Evolutionary conservation across 2,888 invertebrate genomes (phyloP).

Genomic region (Morpho achilles): DNA sequence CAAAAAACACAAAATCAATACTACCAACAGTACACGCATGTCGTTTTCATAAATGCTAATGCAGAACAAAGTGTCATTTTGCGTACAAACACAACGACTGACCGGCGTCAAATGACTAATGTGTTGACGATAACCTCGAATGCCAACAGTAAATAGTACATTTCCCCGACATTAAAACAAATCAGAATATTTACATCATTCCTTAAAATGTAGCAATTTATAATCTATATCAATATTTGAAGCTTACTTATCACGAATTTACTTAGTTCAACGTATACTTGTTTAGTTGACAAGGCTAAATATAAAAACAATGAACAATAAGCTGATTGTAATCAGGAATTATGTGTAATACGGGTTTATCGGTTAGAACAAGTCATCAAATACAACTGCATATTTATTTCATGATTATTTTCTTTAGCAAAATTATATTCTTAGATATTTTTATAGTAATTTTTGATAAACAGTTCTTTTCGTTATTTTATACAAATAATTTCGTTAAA

Average conservation of each 20-base stretch:
- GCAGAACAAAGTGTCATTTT: constrained; percentile 28
- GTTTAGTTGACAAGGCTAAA: constrained; percentile 11
- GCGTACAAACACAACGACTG: constrained; percentile 29
- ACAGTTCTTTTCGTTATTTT: too few species aligned
- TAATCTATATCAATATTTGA: neutral
- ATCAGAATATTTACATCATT: constrained; percentile 1
- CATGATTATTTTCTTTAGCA: too few species aligned
- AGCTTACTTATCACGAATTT: constrained; percentile 8
- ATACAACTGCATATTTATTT: neutral
- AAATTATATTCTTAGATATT: too few species aligned
- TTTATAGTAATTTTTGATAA: too few species aligned
- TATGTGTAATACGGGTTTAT: constrained; percentile 1
- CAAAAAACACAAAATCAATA: constrained; percentile 40
- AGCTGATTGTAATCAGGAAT: constrained; percentile 27
- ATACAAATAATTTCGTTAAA: too few species aligned
- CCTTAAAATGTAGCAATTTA: constrained; percentile 1
- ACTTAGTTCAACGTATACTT: constrained; percentile 3
- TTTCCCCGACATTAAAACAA: constrained; percentile 20
- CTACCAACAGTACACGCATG: constrained; percentile 55
- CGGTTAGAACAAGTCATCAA: neutral
- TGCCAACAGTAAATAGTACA: constrained; percentile 20
- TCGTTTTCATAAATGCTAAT: constrained; percentile 39
- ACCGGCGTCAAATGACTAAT: constrained; percentile 38
- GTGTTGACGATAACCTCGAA: constrained; percentile 23
- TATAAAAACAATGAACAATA: constrained; percentile 38